Conservation (phyloP, 2,888 invertebrate genomes). For the Magallana nippona region DNA sequence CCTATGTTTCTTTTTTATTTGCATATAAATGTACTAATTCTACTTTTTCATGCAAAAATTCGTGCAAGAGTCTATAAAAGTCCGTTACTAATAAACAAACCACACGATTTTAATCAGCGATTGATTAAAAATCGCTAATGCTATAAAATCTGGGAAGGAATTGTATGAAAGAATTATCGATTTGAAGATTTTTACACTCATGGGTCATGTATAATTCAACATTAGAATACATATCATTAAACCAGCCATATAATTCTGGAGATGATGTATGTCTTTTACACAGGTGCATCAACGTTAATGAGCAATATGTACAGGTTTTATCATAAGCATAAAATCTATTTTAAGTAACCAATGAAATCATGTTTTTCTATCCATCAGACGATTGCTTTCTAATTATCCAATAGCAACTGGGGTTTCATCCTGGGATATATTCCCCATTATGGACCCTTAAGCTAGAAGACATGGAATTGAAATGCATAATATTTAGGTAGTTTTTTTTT, state of each 20-base stretch:
- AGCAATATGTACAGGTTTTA: background rate
- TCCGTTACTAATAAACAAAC: background rate
- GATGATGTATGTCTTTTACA: background rate
- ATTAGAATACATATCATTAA: background rate
- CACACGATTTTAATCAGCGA: constrained; percentile 5
- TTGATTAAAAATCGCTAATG: background rate
- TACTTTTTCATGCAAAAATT: too few species aligned
- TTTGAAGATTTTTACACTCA: background rate
- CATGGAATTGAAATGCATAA: too few species aligned
- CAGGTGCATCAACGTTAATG: background rate
- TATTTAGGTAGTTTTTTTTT: too few species aligned
- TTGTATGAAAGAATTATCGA: background rate
- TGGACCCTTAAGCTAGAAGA: background rate
- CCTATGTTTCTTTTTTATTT: too few species aligned
- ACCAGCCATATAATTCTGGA: background rate
- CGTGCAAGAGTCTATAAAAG: too few species aligned
- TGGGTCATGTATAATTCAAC: background rate
- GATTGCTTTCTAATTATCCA: constrained; percentile 10
- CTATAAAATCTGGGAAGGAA: too few species aligned
- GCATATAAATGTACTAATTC: too few species aligned
- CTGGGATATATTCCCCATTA: background rate
- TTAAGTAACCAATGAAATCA: background rate
- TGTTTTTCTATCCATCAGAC: background rate
- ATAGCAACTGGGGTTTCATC: background rate
- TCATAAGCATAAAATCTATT: constrained; percentile 7